Evolutionary conservation across 2,113 vertebrate genomes (phyloP).

Genomic region (Pachyramphus minor): DNA sequence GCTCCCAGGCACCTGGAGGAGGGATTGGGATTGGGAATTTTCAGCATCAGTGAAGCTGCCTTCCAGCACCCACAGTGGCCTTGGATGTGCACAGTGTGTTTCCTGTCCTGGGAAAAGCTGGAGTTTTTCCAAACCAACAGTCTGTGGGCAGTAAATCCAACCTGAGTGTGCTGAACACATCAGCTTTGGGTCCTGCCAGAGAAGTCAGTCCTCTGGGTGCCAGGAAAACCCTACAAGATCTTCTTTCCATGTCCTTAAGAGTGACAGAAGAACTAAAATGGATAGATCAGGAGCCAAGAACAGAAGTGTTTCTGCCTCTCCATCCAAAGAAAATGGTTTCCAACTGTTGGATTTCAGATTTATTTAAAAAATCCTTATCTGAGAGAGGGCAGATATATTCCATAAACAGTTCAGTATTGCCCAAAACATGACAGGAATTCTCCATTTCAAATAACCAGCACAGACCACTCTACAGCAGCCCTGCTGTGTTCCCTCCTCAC

Average conservation of each 20-base stretch:
- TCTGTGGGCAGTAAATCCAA: neutral
- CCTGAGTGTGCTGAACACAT: neutral
- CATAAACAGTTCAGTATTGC: neutral
- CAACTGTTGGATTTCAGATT: neutral
- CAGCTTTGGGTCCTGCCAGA: neutral
- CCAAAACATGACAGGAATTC: neutral
- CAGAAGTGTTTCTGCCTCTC: neutral
- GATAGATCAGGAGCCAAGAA: neutral
- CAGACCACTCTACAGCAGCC: neutral
- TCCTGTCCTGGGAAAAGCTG: neutral
- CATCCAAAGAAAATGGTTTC: neutral
- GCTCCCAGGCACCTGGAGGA: neutral
- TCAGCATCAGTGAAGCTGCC: neutral
- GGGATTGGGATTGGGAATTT: neutral
- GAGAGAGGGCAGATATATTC: neutral
- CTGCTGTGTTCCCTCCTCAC: accelerated
- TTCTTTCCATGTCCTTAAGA: neutral
- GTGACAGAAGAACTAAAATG: neutral
- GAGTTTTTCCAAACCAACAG: neutral
- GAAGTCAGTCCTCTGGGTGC: neutral
- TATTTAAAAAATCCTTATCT: neutral
- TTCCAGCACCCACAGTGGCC: accelerated
- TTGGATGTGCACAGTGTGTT: accelerated
- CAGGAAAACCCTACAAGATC: neutral
- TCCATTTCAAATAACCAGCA: neutral